Evolutionary conservation across 2,797 vertebrate genomes (phyloP), one percentile per base, ranked within the genome.

Genomic region (Micropoecilia bifurca): DNA sequence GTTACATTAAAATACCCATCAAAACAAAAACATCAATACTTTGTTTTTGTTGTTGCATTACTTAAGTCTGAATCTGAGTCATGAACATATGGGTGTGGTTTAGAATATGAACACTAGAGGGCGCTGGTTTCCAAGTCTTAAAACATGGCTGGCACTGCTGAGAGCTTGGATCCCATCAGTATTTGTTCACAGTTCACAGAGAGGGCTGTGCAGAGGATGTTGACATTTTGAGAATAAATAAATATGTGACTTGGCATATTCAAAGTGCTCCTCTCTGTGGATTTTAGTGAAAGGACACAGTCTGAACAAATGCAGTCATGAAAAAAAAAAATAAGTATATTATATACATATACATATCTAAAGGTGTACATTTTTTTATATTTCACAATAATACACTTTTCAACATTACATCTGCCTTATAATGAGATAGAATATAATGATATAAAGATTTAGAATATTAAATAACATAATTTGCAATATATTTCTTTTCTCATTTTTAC

Each of bases 61-160:
- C 28, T 18, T 41, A 68, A 68, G 9, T 41, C 36, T 25, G 39
- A 22, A 41, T 43, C n/a, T 69, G 39, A 69, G 66, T 68, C 4
- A 12, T 68, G 63, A 25, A 68, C 20, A 4, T 68, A 28, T 28
- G 39, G 45, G 36, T 73, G 74, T 72, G 63, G 78, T 78, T 53
- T 36, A 25, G 36, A 61, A n/a, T 78, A 71, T 81, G 83, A 88
- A 80, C 93, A 92, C 89, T 91, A 93, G 92, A 91, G 91, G 93
- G 88, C 91, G 93, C 88, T 94, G 82, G 93, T 93, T 82, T 91
- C 87, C 88, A 80, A 77, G 87, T 76, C 77, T 87, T 89, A 66
- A 86, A 90, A 83, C 81, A 81, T 79, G 30, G 41, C 74, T 90
- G 88, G 88, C 81, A 83, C 73, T n/a, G 53, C 63, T 83, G 6